Conservation (phyloP, 2,888 invertebrate genomes). For the Gerris lacustris region DNA sequence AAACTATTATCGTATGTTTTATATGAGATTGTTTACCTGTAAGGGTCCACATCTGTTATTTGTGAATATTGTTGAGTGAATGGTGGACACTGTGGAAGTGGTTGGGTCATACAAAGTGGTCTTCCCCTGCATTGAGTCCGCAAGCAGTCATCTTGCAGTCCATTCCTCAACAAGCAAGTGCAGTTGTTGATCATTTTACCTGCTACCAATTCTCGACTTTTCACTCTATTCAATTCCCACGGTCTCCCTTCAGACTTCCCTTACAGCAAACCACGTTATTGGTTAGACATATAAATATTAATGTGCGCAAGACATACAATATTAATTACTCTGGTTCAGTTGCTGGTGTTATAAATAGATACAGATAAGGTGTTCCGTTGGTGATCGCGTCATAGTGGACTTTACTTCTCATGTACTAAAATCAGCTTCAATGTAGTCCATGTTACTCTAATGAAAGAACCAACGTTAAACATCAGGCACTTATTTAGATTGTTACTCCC, state of each 20-base stretch:
- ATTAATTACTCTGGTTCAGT: too few species aligned
- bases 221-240: conserved; percentile 24
- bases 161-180: conserved; percentile 27
- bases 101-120: conserved; percentile 24
- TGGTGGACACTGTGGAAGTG: conserved; percentile 27
- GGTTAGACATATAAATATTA: neutral
- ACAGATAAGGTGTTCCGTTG: too few species aligned
- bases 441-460: too few species aligned
- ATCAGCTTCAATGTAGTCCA: too few species aligned
- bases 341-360: too few species aligned
- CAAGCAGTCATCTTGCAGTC: conserved; percentile 29
- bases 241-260: conserved; percentile 22
- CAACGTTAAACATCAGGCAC: too few species aligned
- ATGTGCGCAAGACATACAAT: neutral
- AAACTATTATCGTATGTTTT: neutral
- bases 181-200: conserved; percentile 23
- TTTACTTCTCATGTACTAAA: too few species aligned
- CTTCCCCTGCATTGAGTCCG: conserved; percentile 25
- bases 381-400: too few species aligned
- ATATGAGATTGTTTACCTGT: neutral
- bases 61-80: conserved; percentile 21
- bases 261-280: neutral
- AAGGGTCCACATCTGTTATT: conserved; percentile 4
- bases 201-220: conserved; percentile 25
- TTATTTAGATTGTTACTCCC: too few species aligned